phyloP scores from a whole-genome alignment of 1,140 invertebrate species.

The Anastatus disparis region DNA sequence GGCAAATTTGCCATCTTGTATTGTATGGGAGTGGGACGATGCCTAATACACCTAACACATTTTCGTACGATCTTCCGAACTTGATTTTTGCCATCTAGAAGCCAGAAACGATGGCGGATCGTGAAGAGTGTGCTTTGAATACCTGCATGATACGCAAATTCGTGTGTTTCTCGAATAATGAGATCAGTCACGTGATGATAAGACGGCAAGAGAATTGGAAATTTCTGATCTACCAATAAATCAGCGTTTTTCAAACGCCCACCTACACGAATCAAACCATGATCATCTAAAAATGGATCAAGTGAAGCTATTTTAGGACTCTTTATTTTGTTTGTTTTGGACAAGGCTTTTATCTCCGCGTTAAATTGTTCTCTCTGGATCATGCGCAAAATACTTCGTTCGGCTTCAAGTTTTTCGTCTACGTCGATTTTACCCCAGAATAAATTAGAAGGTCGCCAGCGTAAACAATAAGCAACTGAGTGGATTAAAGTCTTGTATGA shows the following conservation, averaged over 20 bases:
- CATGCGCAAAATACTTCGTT: no score
- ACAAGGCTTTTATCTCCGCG: no score
- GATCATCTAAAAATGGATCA: no score
- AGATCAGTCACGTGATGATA: not conserved
- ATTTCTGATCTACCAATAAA: not conserved
- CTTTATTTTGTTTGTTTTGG: no score
- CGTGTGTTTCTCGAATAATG: not conserved
- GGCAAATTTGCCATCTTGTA: not conserved
- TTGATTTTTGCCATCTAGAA: not conserved
- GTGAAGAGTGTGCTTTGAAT: not conserved
- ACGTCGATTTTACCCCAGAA: no score
- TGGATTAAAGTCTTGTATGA: not conserved
- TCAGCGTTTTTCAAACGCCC: not conserved
- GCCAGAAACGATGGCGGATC: not conserved
- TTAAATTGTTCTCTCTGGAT: no score
- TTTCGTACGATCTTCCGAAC: not conserved
- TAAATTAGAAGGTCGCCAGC: not conserved
- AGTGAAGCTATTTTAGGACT: no score
- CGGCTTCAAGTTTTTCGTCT: no score
- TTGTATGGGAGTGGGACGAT: not conserved
- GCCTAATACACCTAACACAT: not conserved
- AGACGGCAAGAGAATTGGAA: not conserved
- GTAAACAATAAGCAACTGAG: not conserved
- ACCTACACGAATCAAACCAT: no score
- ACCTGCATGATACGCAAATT: not conserved